phyloP scores from a whole-genome alignment of 1,140 invertebrate species.

The Drosophila repleta region DNA sequence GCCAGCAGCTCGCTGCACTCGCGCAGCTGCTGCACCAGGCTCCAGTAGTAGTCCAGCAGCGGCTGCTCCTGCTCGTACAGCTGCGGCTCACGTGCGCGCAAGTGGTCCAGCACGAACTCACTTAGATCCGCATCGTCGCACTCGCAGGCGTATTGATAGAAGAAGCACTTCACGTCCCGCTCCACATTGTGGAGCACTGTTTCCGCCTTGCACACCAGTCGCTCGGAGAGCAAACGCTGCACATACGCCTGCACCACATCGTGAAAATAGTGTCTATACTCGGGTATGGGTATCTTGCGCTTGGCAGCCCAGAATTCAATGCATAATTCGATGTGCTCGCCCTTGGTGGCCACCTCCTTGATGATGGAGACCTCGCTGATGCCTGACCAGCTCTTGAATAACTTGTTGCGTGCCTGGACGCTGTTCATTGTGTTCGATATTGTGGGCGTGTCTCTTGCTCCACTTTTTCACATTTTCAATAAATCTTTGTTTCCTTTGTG shows the following conservation, averaged over 20 bases:
- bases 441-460: constrained; percentile 11
- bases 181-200: constrained; percentile 75
- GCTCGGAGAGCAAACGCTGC: constrained; percentile 72
- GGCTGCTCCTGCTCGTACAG: constrained; percentile 63
- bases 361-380: constrained; percentile 76
- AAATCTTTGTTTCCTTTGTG: constrained; percentile 31
- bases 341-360: constrained; percentile 82
- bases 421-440: constrained; percentile 51
- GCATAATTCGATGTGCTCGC: constrained; percentile 76
- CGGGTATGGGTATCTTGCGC: constrained; percentile 54
- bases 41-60: constrained; percentile 71
- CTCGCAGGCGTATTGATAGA: constrained; percentile 76
- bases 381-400: constrained; percentile 74
- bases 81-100: constrained; percentile 57
- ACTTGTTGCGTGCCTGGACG: constrained; percentile 67
- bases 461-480: constrained; percentile 59
- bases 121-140: constrained; percentile 68
- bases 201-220: constrained; percentile 79
- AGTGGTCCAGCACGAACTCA: constrained; percentile 73
- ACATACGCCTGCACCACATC: constrained; percentile 81
- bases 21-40: constrained; percentile 65
- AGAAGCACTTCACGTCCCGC: constrained; percentile 73
- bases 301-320: constrained; percentile 76
- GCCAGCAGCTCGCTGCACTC: constrained; percentile 51
- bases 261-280: constrained; percentile 73